These are phyloP conservation scores for Neosilurus hyrtlii DNA, from an alignment of 2,797 vertebrate genomes.

Conservation along the genomic window DNA sequence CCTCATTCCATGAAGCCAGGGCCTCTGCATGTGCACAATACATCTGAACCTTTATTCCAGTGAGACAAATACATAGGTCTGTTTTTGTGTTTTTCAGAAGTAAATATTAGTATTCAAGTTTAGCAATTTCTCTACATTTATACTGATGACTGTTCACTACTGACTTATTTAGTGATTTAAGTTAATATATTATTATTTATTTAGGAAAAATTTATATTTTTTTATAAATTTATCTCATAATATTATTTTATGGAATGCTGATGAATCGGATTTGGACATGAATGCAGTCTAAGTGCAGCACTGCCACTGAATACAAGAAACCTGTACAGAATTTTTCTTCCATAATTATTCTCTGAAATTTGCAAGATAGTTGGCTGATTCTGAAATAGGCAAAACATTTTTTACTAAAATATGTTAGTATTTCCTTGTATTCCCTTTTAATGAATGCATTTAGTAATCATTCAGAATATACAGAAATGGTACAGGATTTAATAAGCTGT, in stretches of 20 bases:
- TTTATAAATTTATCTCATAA: no score
- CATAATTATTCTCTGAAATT: constrained; percentile 19
- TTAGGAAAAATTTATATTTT: neutral
- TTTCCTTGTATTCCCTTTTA: no score
- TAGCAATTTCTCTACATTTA: neutral
- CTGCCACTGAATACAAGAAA: constrained; percentile 64
- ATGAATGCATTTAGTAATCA: neutral
- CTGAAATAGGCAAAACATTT: no score
- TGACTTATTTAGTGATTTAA: neutral
- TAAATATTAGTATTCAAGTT: neutral
- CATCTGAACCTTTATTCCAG: constrained; percentile 21
- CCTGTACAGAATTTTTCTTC: constrained; percentile 63
- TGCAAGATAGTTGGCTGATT: neutral
- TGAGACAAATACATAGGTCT: neutral
- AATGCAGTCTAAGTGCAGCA: constrained; percentile 65
- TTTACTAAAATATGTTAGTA: neutral
- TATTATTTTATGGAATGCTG: neutral
- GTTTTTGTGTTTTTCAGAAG: neutral
- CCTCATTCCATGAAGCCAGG: constrained; percentile 15
- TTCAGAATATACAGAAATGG: constrained; percentile 1
- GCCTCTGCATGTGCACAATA: constrained; percentile 16
- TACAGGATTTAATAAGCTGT: neutral
- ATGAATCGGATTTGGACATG: constrained; percentile 57
- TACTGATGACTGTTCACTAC: neutral
- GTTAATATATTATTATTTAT: neutral